Base-by-base conservation (phyloP, 2,888 invertebrate genomes). In the Odontomyia ornata region DNA sequence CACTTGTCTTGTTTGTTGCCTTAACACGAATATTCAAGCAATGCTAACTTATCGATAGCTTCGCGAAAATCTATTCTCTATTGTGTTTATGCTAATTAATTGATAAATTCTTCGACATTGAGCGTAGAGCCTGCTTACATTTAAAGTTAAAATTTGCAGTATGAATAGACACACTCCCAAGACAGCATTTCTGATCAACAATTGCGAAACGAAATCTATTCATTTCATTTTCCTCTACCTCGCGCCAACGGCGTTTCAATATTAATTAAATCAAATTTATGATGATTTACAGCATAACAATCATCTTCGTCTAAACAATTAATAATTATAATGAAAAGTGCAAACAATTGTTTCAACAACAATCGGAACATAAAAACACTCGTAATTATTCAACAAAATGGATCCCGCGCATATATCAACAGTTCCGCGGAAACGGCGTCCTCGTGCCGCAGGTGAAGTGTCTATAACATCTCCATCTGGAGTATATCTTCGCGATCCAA, bases 371-470 rank as follows among this genome's bases (percentile, higher is more conserved):
- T 52, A 52, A 52, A n/a, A n/a, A n/a, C n/a, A n/a, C n/a, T n/a
- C n/a, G n/a, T 15, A 52, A 52, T 52, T 36, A 9, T 36, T 52
- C 18, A 18, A 52, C 15, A 13, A 60, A 75, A 75, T 75, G 75
- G 75, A 73, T 36, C 60, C 36, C 28, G 7, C 47, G 21, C 69
- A 43, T 30, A 56, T 76, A 18, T 82, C 83, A 71, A 86, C 86
- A 36, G 80, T 86, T 79, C 86, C 86, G 65, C 84, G 86, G 76
- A 85, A 84, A 79, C 83, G 87, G 28, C 83, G 85, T 47, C 85
- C 86, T n/a, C 85, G 86, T 30, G 86, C 79, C 47, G 84, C 81
- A 43, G 86, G 86, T 79, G 86, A 86, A 82, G 86, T 86, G 36
- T 83, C 82, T 76, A 83, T 86, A 81, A 84, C 86, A 56, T 84